Conservation (phyloP, 2,113 vertebrate species). For the Peromyscus leucopus region DNA sequence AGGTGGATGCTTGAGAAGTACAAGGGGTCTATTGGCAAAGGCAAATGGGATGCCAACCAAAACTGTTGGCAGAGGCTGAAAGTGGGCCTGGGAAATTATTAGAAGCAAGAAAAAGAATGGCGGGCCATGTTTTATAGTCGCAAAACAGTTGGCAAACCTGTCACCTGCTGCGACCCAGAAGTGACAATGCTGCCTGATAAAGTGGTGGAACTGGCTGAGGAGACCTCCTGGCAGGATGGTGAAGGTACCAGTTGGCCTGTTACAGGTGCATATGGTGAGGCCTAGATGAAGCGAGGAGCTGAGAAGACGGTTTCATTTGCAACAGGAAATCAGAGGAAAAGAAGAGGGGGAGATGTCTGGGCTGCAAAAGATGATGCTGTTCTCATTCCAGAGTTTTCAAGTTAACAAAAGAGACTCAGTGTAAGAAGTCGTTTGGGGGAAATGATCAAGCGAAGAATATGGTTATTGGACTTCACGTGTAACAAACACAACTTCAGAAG, state of each 20-base stretch:
- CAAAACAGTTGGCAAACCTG: slow-evolving; percentile 67
- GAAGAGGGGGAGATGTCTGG: background rate
- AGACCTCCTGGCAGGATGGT: background rate
- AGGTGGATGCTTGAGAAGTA: slow-evolving; percentile 68
- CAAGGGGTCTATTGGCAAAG: slow-evolving; percentile 51
- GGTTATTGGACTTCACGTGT: background rate
- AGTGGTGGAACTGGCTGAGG: background rate
- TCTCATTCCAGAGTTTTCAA: background rate
- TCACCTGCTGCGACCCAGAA: slow-evolving; percentile 27
- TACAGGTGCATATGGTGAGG: background rate
- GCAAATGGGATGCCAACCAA: slow-evolving; percentile 50
- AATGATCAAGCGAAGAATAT: background rate
- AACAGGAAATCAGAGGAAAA: slow-evolving; percentile 27
- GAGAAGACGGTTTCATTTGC: background rate
- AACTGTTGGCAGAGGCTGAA: slow-evolving; percentile 53
- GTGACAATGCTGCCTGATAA: slow-evolving; percentile 26
- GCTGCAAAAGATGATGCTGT: background rate
- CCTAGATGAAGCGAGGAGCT: background rate
- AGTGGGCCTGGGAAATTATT: slow-evolving; percentile 61
- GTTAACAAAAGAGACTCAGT: background rate
- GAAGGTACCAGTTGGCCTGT: background rate
- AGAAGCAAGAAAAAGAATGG: slow-evolving; percentile 52
- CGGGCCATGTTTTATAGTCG: slow-evolving; percentile 59
- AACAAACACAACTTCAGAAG: background rate
- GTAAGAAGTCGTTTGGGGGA: background rate